These are phyloP conservation scores for Urocitellus parryii DNA, from an alignment of 2,113 vertebrate genomes.

Conservation along the genomic window DNA sequence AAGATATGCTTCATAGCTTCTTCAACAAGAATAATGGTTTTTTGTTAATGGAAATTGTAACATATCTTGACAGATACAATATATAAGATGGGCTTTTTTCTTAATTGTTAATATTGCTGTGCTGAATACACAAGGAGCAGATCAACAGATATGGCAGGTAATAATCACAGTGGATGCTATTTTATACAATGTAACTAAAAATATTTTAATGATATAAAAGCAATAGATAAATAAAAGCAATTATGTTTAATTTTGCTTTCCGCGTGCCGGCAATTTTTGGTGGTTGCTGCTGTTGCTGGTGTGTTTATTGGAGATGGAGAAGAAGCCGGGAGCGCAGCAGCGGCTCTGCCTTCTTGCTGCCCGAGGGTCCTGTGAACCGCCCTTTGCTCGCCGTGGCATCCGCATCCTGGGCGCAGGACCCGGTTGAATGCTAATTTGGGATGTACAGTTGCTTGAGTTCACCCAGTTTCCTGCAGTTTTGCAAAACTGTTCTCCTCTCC, in stretches of 20 bases:
- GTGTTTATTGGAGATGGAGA: constrained; percentile 72
- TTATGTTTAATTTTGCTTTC: constrained; percentile 86
- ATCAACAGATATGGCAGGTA: constrained; percentile 86
- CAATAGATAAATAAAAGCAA: constrained; percentile 90
- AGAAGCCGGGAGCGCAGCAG: constrained; percentile 70
- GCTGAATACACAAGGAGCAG: constrained; percentile 80
- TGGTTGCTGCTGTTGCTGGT: background rate
- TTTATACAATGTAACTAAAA: constrained; percentile 87
- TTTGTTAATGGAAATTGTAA: constrained; percentile 88
- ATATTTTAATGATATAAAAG: constrained; percentile 90
- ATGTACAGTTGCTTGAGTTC: constrained; percentile 75
- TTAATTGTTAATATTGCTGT: constrained; percentile 84
- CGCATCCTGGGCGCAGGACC: background rate
- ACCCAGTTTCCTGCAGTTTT: constrained; percentile 73
- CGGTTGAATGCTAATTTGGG: background rate
- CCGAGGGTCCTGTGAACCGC: background rate
- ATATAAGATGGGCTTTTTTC: constrained; percentile 79
- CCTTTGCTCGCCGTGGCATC: background rate
- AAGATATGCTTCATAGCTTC: constrained; percentile 85
- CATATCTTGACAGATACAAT: constrained; percentile 84
- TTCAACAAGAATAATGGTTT: constrained; percentile 83
- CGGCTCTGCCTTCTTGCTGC: background rate
- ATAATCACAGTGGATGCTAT: constrained; percentile 84
- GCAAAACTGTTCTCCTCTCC: constrained; percentile 64
- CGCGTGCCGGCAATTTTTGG: constrained; percentile 59